Evolutionary conservation across 1,140 invertebrate species (phyloP).

Genomic region (Cyrtorhinus lividipennis): DNA sequence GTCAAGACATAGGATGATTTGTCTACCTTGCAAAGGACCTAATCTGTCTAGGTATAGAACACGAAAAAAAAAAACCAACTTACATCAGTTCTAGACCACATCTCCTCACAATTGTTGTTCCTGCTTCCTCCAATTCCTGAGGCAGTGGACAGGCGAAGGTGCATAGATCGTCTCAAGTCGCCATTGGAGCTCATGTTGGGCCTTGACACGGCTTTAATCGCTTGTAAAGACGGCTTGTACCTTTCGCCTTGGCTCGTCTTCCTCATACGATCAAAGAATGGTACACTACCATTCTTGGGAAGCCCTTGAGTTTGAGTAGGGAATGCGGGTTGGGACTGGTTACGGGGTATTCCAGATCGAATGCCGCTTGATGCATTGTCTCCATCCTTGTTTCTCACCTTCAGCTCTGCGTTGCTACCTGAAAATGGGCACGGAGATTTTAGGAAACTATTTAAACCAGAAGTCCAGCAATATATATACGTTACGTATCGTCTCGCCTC

Average conservation of each 20-base stretch:
- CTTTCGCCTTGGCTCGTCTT: conserved; percentile 47
- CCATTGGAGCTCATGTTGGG: conserved; percentile 43
- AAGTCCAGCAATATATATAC: too few relatives aligned
- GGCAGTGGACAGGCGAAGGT: conserved; percentile 39
- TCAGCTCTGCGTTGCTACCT: conserved; percentile 21
- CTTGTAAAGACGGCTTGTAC: conserved; percentile 59
- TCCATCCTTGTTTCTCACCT: conserved; percentile 23
- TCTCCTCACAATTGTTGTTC: conserved; percentile 42
- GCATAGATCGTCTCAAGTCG: conserved; percentile 38
- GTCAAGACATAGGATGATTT: too few relatives aligned
- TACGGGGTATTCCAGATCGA: conserved; percentile 45
- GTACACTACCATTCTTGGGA: conserved; percentile 75
- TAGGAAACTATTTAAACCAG: too few relatives aligned
- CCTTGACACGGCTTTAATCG: conserved; percentile 48
- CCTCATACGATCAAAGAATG: conserved; percentile 67
- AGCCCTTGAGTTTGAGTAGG: conserved; percentile 61
- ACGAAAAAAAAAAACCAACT: too few relatives aligned
- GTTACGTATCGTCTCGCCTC: too few relatives aligned
- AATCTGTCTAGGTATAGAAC: too few relatives aligned
- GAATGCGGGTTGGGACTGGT: conserved; percentile 70
- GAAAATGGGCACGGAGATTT: too few relatives aligned
- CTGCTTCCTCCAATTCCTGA: conserved; percentile 43
- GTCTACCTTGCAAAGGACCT: too few relatives aligned
- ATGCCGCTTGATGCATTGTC: conserved; percentile 11
- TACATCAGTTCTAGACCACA: conserved; percentile 31